Evolutionary conservation across 2,113 vertebrate genomes (phyloP).

Genomic region (Turnix velox): DNA sequence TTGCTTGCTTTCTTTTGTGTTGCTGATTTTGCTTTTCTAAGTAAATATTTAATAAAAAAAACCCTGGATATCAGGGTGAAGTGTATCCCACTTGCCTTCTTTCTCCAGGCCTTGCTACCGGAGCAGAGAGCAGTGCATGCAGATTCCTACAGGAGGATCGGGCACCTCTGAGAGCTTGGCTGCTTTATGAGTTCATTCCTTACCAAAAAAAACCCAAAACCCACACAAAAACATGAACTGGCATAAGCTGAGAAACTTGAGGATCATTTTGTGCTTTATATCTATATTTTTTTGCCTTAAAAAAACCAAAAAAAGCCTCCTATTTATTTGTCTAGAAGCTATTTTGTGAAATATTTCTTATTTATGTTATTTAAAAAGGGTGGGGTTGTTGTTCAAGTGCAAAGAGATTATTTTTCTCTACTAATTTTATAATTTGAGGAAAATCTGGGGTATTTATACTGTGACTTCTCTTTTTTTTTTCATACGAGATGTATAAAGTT

Average conservation of each 20-base stretch:
- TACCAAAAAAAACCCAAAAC: conserved; percentile 60
- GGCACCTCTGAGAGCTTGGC: conserved; percentile 84
- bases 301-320: neutral
- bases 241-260: conserved; percentile 66
- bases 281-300: no score
- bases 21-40: neutral
- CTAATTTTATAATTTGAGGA: conserved; percentile 75
- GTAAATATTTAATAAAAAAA: neutral
- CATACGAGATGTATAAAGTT: conserved; percentile 75
- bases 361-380: conserved; percentile 75
- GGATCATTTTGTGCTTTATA: neutral
- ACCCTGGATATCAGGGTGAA: conserved; percentile 78
- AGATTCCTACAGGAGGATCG: conserved; percentile 90
- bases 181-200: conserved; percentile 68
- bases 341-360: conserved; percentile 61
- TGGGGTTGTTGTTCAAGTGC: conserved; percentile 26
- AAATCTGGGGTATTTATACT: conserved; percentile 75
- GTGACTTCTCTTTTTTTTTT: no score
- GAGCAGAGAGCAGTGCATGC: conserved; percentile 88
- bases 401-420: conserved; percentile 72
- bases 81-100: conserved; percentile 86
- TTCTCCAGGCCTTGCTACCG: conserved; percentile 83
- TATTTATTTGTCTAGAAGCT: conserved; percentile 66
- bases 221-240: conserved; percentile 51
- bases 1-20: conserved; percentile 21